These are phyloP conservation scores for Apodemia zela DNA, from an alignment of 2,888 invertebrate species.

Conservation along the genomic window DNA sequence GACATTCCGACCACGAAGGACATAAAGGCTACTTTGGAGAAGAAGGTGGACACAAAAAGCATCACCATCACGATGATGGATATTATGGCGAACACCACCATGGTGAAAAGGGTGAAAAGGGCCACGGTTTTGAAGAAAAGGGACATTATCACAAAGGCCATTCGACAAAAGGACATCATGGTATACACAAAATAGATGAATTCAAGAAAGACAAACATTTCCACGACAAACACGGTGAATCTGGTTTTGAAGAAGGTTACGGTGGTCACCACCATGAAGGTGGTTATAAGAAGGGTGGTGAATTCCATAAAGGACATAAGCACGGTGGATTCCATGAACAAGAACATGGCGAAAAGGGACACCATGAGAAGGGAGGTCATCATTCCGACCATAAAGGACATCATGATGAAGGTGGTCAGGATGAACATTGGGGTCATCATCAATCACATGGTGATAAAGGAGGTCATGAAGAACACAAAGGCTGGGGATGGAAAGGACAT, in stretches of 20 bases:
- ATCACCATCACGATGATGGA: slow-evolving; percentile 83
- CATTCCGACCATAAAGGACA: slow-evolving; percentile 88
- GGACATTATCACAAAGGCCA: slow-evolving; percentile 91
- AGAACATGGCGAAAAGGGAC: slow-evolving; percentile 88
- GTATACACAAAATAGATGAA: slow-evolving; percentile 91
- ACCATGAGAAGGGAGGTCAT: slow-evolving; percentile 88
- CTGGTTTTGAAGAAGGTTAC: slow-evolving; percentile 89
- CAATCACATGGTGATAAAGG: slow-evolving; percentile 88
- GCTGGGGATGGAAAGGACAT: slow-evolving; percentile 84
- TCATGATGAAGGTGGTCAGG: slow-evolving; percentile 86
- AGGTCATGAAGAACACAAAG: slow-evolving; percentile 87
- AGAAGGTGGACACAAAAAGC: slow-evolving; percentile 82
- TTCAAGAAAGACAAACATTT: slow-evolving; percentile 93
- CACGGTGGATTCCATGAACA: slow-evolving; percentile 87
- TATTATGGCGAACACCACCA: slow-evolving; percentile 83
- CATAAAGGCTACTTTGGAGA: slow-evolving; percentile 82
- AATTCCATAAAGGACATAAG: slow-evolving; percentile 89
- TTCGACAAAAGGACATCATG: slow-evolving; percentile 91
- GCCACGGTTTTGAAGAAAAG: slow-evolving; percentile 72
- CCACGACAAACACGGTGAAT: slow-evolving; percentile 91
- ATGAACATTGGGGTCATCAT: slow-evolving; percentile 86
- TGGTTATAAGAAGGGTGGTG: slow-evolving; percentile 88
- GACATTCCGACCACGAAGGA: slow-evolving; percentile 85
- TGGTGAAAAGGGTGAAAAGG: slow-evolving; percentile 84
- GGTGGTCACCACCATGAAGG: slow-evolving; percentile 88